Evolutionary conservation across 2,113 vertebrate genomes (phyloP).

Genomic region (Theristicus caerulescens): DNA sequence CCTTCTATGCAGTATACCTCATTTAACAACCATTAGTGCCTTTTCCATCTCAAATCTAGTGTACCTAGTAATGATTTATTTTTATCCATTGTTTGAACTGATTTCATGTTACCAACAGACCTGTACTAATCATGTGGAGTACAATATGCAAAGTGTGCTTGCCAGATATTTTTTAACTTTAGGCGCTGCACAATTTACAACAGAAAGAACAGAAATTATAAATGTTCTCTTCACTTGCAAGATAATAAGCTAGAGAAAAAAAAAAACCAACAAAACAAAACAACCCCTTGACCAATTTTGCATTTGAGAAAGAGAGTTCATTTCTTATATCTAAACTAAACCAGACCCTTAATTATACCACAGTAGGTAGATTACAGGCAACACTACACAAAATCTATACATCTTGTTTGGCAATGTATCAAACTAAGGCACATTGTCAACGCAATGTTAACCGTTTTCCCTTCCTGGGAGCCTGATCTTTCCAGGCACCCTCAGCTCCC

Average conservation of each 20-base stretch:
- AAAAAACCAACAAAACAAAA: neutral
- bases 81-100: constrained; percentile 55
- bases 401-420: constrained; percentile 17
- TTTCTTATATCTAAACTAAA: constrained; percentile 8
- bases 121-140: constrained; percentile 25
- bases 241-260: neutral
- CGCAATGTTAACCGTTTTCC: neutral
- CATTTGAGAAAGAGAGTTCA: neutral
- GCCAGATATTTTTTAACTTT: constrained; percentile 33
- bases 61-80: constrained; percentile 71
- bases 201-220: constrained; percentile 41
- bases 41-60: constrained; percentile 51
- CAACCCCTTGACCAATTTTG: constrained; percentile 18
- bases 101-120: constrained; percentile 39
- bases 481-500: neutral
- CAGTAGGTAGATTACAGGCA: constrained; percentile 42
- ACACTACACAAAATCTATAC: constrained; percentile 20
- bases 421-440: neutral
- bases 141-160: neutral
- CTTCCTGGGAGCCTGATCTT: neutral
- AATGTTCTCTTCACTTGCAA: neutral
- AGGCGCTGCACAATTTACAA: neutral
- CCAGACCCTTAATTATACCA: constrained; percentile 20
- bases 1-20: constrained; percentile 64
- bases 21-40: constrained; percentile 70